These are phyloP conservation scores for Laothoe populi DNA, from an alignment of 2,888 invertebrate species.

Conservation along the genomic window DNA sequence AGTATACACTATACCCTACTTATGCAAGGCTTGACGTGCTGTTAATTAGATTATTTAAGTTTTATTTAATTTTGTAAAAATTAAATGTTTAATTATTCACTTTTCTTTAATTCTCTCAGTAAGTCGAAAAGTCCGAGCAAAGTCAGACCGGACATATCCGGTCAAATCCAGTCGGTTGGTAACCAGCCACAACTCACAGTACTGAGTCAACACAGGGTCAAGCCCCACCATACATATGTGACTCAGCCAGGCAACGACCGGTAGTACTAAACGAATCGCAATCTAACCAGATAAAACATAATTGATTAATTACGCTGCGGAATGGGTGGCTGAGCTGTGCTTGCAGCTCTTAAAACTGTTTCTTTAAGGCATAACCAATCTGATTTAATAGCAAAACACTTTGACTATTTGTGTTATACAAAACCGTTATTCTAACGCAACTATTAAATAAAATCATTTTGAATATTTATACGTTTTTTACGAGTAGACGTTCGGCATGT, in stretches of 20 bases:
- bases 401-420: neutral
- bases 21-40: no score
- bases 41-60: no score
- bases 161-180: no score
- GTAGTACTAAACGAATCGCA: conserved; percentile 47
- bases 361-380: neutral
- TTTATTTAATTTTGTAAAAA: no score
- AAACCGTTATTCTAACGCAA: neutral
- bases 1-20: no score
- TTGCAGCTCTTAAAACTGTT: neutral
- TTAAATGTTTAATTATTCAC: no score
- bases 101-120: no score
- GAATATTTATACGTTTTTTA: conserved; percentile 23
- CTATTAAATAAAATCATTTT: neutral
- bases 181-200: conserved; percentile 30
- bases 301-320: conserved; percentile 23
- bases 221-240: conserved; percentile 56
- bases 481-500: conserved; percentile 34
- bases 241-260: conserved; percentile 69
- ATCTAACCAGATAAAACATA: conserved; percentile 41
- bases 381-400: neutral
- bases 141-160: no score
- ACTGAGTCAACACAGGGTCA: conserved; percentile 47
- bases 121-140: no score
- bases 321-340: neutral